Evolutionary conservation across 2,888 invertebrate species (phyloP).

Genomic region (Ecliptopera silaceata): DNA sequence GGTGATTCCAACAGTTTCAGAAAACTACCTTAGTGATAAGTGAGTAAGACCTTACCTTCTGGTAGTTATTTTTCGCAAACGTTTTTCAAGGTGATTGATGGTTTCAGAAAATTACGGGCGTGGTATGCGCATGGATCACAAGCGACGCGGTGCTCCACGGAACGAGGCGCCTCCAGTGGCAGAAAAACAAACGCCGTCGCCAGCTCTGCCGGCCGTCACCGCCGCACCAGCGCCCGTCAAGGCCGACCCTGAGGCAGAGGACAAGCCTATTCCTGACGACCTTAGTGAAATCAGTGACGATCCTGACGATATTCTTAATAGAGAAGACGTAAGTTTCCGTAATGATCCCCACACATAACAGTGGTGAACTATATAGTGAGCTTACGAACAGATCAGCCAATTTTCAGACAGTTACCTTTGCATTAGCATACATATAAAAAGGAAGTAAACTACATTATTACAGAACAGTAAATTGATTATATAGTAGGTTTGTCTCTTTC

Average conservation of each 20-base stretch:
- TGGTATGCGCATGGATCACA: slow-evolving; percentile 72
- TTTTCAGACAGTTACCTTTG: no score
- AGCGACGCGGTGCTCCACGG: slow-evolving; percentile 62
- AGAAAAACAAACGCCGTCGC: slow-evolving; percentile 59
- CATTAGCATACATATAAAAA: no score
- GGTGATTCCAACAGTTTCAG: no score
- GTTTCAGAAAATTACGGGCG: slow-evolving; percentile 70
- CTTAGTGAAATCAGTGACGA: slow-evolving; percentile 95
- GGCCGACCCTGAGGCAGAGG: slow-evolving; percentile 74
- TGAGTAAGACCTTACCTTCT: no score
- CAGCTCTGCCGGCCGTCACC: slow-evolving; percentile 68
- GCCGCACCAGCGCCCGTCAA: slow-evolving; percentile 49
- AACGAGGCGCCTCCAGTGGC: slow-evolving; percentile 62
- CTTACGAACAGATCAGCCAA: no score
- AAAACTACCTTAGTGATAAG: no score
- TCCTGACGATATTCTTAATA: slow-evolving; percentile 93
- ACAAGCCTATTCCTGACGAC: slow-evolving; percentile 85
- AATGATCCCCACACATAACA: no score
- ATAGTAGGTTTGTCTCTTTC: no score
- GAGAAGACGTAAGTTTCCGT: slow-evolving; percentile 84
- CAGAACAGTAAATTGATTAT: no score
- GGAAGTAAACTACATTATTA: no score
- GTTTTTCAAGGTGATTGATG: not conserved
- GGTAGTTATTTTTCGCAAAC: no score
- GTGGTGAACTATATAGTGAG: no score